Evolutionary conservation across 2,888 invertebrate genomes (phyloP), one percentile per base, ranked within the genome.

Genomic region (Rhynchonema sp.): DNA sequence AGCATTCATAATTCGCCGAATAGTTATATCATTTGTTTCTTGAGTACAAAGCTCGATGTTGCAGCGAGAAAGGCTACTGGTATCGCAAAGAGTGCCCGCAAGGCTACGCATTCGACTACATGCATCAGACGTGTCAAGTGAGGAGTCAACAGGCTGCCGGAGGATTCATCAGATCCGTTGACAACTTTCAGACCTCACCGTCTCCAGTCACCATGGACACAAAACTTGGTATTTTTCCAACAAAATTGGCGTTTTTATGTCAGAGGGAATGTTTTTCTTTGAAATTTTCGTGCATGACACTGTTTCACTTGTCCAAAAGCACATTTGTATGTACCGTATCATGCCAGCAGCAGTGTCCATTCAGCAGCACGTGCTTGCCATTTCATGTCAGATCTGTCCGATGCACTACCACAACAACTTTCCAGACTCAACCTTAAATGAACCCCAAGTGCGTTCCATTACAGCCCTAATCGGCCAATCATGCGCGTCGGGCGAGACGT

Each of bases 401-500:
- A n/a, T n/a, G n/a, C n/a, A n/a, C n/a, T n/a, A n/a, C n/a, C n/a
- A n/a, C n/a, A n/a, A n/a, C n/a, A n/a, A n/a, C n/a, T 38, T 38
- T 38, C 38, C 17, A 17, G 17, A 38, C n/a, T n/a, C 6, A 38
- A 38, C 9, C 6, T 38, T 17, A 38, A 38, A 38, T 38, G 9
- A 38, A 38, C 38, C 17, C 9, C 9, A 23, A 49, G n/a, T n/a
- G n/a, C n/a, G n/a, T n/a, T n/a, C n/a, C 20, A 49, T 49, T 55
- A 3, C 29, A 55, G 55, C 55, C 20, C 27, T 55, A 22, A 2
- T 29, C 2, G 55, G 55, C 22, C 54, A 55, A 23, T 29, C 25
- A 13, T 62, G 62, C 30, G 54, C 52, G 23, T 17, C 28, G 1
- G 60, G 58, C 25, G 57, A 60, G n/a, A n/a, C 27, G 23, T 62